phyloP scores from a whole-genome alignment of 2,797 vertebrate species.

The Sorex maritimensis region DNA sequence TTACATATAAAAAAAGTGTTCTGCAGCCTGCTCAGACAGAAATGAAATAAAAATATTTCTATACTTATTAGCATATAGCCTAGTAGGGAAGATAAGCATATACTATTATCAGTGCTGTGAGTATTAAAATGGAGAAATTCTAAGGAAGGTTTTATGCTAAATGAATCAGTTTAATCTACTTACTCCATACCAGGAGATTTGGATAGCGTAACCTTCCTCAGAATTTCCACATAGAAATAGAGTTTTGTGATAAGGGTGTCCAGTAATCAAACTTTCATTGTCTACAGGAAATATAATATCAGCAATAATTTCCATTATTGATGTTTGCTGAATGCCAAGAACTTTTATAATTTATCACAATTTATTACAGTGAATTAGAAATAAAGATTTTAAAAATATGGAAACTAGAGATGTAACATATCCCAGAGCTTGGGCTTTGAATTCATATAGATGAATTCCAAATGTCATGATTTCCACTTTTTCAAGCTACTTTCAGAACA shows the following conservation, averaged over 20 bases:
- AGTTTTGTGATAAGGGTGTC: constrained; percentile 20
- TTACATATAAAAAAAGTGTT: background rate
- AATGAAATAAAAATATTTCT: constrained; percentile 13
- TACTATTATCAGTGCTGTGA: background rate
- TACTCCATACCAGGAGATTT: background rate
- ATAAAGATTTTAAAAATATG: constrained; percentile 42
- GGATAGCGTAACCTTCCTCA: background rate
- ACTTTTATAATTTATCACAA: constrained; percentile 33
- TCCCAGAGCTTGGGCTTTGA: constrained; percentile 42
- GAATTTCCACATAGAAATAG: background rate
- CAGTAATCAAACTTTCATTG: background rate
- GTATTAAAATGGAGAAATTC: constrained; percentile 41
- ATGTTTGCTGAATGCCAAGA: constrained; percentile 23
- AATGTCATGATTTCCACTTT: background rate
- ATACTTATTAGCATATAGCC: constrained; percentile 45
- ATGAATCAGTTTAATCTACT: constrained; percentile 30
- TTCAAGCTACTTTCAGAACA: constrained; percentile 55
- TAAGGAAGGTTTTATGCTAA: constrained; percentile 17
- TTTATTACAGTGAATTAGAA: constrained; percentile 17
- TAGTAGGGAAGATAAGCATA: background rate
- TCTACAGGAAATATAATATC: background rate
- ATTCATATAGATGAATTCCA: constrained; percentile 42
- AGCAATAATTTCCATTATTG: constrained; percentile 13
- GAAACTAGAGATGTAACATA: constrained; percentile 35
- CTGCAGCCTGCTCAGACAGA: background rate